These are phyloP conservation scores for Parthenolecanium corni DNA, from an alignment of 2,888 invertebrate species.

Conservation along the genomic window DNA sequence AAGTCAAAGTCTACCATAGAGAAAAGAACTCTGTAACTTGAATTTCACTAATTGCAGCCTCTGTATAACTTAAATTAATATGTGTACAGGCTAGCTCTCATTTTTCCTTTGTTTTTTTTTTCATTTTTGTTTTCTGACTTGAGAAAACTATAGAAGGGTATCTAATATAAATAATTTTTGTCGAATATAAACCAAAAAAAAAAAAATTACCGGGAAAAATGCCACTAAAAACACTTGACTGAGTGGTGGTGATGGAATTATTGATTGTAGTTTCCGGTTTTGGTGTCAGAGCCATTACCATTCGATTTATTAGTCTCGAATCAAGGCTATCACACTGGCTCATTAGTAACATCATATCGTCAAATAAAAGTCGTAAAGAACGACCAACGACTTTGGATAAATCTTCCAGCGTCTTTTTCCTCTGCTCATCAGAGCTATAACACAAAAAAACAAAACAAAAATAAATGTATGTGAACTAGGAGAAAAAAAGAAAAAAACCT, in stretches of 20 bases:
- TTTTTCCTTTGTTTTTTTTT: too few relatives aligned
- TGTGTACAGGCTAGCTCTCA: too few relatives aligned
- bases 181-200: too few relatives aligned
- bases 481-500: too few relatives aligned
- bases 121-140: too few relatives aligned
- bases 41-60: too few relatives aligned
- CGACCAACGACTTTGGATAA: slow-evolving; percentile 31
- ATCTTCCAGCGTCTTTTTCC: slow-evolving; percentile 29
- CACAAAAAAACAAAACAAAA: not conserved
- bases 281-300: not conserved
- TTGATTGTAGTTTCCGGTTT: not conserved
- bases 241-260: not conserved
- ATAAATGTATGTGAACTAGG: not conserved
- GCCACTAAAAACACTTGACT: slow-evolving; percentile 54
- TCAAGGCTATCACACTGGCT: slow-evolving; percentile 62
- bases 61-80: too few relatives aligned
- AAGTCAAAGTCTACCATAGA: too few relatives aligned
- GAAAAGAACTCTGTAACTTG: too few relatives aligned
- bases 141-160: too few relatives aligned
- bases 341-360: slow-evolving; percentile 68
- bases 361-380: slow-evolving; percentile 38
- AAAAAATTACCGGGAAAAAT: slow-evolving; percentile 68
- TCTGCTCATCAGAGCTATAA: slow-evolving; percentile 31
- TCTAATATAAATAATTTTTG: too few relatives aligned
- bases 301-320: slow-evolving; percentile 11